Evolutionary conservation across 2,888 invertebrate species (phyloP).

Genomic region (Isoperla grammatica): DNA sequence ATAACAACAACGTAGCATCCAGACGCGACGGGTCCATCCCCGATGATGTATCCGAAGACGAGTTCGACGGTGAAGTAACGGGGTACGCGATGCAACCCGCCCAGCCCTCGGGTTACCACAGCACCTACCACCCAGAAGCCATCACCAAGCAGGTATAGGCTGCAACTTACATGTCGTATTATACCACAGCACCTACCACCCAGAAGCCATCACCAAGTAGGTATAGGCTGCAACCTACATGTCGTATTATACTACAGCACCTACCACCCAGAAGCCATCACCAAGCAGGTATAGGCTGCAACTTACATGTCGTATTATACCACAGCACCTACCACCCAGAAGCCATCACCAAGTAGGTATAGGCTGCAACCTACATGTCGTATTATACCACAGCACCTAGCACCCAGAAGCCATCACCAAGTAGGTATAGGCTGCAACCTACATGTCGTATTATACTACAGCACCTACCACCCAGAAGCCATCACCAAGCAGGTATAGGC

Average conservation of each 20-base stretch:
- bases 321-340: constrained; percentile 7
- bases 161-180: too few relatives aligned
- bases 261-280: too few relatives aligned
- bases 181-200: too few relatives aligned
- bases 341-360: not conserved
- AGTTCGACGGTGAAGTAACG: constrained; percentile 50
- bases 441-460: too few relatives aligned
- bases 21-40: constrained; percentile 40
- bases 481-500: not conserved
- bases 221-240: too few relatives aligned
- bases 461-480: too few relatives aligned
- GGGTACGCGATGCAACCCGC: constrained; percentile 45
- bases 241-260: too few relatives aligned
- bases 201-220: too few relatives aligned
- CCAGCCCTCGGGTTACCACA: constrained; percentile 10
- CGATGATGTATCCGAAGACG: constrained; percentile 48
- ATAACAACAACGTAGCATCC: constrained; percentile 25
- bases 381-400: too few relatives aligned
- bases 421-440: too few relatives aligned
- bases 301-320: not conserved
- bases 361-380: not conserved
- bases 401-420: too few relatives aligned
- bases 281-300: constrained; percentile 40
- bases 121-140: constrained; percentile 1
- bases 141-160: not conserved